Percentiles rank a stretch among this genome's conserved stretches.
phyloP scores from a whole-genome alignment of 2,888 invertebrate genomes.

The Periphyllus acericola region DNA sequence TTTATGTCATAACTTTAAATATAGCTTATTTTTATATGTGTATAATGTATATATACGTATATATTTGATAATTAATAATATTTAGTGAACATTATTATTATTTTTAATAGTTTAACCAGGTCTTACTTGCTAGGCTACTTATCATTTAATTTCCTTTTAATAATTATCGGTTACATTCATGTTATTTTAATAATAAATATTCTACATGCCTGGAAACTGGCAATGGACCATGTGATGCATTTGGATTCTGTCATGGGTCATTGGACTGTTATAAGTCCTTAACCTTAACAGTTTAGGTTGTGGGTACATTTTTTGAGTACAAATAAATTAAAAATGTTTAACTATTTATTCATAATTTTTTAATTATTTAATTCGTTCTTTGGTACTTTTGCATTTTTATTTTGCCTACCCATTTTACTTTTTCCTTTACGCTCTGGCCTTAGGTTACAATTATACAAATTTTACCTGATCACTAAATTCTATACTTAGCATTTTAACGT shows the following conservation, averaged over 20 bases:
- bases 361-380: no score
- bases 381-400: no score
- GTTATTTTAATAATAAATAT: constrained; percentile 55
- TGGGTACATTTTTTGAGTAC: constrained; percentile 21
- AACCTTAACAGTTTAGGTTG: constrained; percentile 7
- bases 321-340: background rate
- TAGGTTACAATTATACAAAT: no score
- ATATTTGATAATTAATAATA: background rate
- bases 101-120: background rate
- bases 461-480: no score
- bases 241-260: constrained; percentile 43
- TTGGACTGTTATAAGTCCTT: constrained; percentile 41
- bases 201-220: constrained; percentile 42
- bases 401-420: no score
- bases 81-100: constrained; percentile 2
- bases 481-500: no score
- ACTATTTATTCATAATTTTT: background rate
- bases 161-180: constrained; percentile 28
- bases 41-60: background rate
- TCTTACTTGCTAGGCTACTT: background rate
- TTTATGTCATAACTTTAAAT: background rate
- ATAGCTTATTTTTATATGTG: background rate
- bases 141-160: constrained; percentile 21
- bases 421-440: no score
- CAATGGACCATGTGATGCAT: constrained; percentile 56